These are phyloP conservation scores for Mohoua ochrocephala DNA, from an alignment of 2,113 vertebrate species.

Conservation along the genomic window DNA sequence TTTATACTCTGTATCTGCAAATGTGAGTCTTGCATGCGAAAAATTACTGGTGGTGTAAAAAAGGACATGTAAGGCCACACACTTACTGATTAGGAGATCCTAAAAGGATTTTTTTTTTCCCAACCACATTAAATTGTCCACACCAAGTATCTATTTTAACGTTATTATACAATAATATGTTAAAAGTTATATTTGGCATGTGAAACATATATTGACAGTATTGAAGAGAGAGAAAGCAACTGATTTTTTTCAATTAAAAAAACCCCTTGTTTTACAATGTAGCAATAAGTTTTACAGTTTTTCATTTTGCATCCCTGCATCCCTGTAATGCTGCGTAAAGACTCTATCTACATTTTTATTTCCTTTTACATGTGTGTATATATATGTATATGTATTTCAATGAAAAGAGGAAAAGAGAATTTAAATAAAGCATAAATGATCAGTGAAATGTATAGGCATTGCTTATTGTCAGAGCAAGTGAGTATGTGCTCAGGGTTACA, in stretches of 20 bases:
- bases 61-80: not conserved
- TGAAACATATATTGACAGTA: not conserved
- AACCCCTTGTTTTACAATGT: rapidly evolving
- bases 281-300: not conserved
- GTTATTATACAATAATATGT: not conserved
- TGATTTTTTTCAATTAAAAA: not conserved
- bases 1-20: not conserved
- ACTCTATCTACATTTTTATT: not conserved
- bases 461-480: not conserved
- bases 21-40: not conserved
- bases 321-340: not conserved
- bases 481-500: not conserved
- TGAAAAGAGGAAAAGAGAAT: not conserved
- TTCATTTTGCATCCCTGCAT: not conserved
- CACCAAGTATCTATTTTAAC: not conserved
- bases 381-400: not conserved
- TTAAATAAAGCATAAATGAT: not conserved
- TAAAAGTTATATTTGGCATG: not conserved
- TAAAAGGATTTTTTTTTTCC: not conserved
- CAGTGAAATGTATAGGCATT: not conserved
- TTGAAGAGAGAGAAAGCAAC: not conserved
- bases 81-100: not conserved
- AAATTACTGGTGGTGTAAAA: constrained; percentile 2
- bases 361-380: not conserved
- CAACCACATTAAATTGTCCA: not conserved